Conservation (phyloP, 2,113 vertebrate genomes). For the Calyptomena viridis region DNA sequence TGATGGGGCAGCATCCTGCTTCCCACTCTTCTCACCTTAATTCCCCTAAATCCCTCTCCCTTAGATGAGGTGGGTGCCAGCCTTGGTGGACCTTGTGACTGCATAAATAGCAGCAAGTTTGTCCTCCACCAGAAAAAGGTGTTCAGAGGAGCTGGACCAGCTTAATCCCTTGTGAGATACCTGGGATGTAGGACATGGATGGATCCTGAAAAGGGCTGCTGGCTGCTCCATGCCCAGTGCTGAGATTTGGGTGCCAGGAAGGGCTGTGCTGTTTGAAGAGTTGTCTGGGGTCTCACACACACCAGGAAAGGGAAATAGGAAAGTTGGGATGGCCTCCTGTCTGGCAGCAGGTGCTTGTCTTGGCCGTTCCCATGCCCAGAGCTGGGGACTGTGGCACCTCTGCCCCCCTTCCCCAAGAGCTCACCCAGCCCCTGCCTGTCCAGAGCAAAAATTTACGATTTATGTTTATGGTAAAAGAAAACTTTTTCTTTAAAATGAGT, state of each 20-base stretch:
- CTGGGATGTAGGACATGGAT: background rate
- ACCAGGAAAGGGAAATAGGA: background rate
- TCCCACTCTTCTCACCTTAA: background rate
- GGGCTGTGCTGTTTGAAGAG: background rate
- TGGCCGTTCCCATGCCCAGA: background rate
- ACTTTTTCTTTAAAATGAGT: background rate
- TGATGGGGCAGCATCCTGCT: background rate
- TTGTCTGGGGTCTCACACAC: background rate
- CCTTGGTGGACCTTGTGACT: background rate
- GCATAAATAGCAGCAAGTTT: background rate
- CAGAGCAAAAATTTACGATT: background rate
- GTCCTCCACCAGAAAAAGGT: background rate
- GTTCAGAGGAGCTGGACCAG: background rate
- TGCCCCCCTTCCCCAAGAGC: background rate
- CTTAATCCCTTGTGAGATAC: rapidly evolving
- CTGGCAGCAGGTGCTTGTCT: rapidly evolving
- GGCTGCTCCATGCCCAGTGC: background rate
- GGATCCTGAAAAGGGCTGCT: background rate
- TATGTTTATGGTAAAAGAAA: background rate
- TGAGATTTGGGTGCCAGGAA: background rate
- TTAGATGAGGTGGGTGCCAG: background rate
- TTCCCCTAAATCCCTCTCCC: background rate
- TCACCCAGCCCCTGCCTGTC: background rate
- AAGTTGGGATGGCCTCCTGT: background rate
- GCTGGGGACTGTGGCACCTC: background rate